Conservation (phyloP, 2,888 invertebrate genomes). For the Metalampra italica region DNA sequence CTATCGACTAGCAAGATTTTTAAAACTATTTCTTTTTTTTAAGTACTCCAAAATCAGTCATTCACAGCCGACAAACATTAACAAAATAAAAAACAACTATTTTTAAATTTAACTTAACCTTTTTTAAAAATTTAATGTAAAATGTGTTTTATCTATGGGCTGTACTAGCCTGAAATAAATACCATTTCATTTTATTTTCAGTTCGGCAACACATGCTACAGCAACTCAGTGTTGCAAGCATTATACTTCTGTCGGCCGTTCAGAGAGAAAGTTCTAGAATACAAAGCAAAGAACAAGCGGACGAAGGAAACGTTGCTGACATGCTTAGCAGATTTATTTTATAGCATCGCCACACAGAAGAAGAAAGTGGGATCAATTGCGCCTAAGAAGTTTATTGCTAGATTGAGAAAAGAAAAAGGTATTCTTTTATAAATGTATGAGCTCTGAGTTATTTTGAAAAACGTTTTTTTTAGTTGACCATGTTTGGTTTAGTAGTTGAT, state of each 20-base stretch:
- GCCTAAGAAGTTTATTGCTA: slow-evolving; percentile 99
- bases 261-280: slow-evolving; percentile 98
- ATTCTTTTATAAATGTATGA: too few relatives aligned
- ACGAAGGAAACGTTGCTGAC: slow-evolving; percentile 98
- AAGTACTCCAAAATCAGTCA: too few relatives aligned
- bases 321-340: slow-evolving; percentile 98
- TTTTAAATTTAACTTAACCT: too few relatives aligned
- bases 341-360: slow-evolving; percentile 99
- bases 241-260: slow-evolving; percentile 99
- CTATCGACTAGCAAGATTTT: too few relatives aligned
- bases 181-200: slow-evolving; percentile 48
- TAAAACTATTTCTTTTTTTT: too few relatives aligned
- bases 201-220: slow-evolving; percentile 99
- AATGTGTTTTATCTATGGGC: too few relatives aligned
- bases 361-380: slow-evolving; percentile 99
- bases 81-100: too few relatives aligned
- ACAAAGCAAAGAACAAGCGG: slow-evolving; percentile 96
- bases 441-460: neutral
- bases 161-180: too few relatives aligned
- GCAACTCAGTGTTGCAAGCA: slow-evolving; percentile 99
- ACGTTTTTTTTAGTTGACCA: too few relatives aligned
- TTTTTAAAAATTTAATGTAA: too few relatives aligned
- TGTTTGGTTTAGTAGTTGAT: too few relatives aligned
- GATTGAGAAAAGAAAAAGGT: slow-evolving; percentile 99
- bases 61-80: too few relatives aligned